These are phyloP conservation scores for Enteromius treurensis DNA, from an alignment of 2,797 vertebrate genomes.

Conservation along the genomic window DNA sequence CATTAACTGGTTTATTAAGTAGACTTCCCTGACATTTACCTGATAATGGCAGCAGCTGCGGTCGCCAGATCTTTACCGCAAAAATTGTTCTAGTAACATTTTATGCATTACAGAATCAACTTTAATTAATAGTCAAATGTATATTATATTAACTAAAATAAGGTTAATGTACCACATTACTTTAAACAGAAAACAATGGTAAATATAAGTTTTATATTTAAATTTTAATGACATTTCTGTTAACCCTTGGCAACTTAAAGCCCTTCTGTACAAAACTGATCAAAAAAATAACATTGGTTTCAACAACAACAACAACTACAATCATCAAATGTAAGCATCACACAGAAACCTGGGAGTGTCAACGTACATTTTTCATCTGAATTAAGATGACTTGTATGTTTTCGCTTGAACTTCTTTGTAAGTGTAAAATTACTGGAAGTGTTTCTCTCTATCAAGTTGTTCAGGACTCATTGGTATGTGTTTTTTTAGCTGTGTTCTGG, in stretches of 20 bases:
- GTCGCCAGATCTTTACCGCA: background rate
- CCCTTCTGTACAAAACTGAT: background rate
- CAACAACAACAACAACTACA: background rate
- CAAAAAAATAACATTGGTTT: too few relatives aligned
- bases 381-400: background rate
- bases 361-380: background rate
- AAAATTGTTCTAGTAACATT: background rate
- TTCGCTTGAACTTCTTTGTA: background rate
- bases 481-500: background rate
- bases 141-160: background rate
- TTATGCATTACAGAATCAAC: background rate
- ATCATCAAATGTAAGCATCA: background rate
- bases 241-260: background rate
- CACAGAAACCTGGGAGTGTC: background rate
- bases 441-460: background rate
- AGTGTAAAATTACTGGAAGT: background rate
- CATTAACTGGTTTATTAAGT: background rate
- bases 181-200: background rate
- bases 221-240: background rate
- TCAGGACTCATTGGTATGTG: background rate
- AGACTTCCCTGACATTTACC: background rate
- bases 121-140: background rate
- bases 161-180: background rate
- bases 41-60: background rate
- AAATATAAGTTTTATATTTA: background rate